Evolutionary conservation across 2,113 vertebrate species (phyloP).

Genomic region (Callocephalon fimbriatum): DNA sequence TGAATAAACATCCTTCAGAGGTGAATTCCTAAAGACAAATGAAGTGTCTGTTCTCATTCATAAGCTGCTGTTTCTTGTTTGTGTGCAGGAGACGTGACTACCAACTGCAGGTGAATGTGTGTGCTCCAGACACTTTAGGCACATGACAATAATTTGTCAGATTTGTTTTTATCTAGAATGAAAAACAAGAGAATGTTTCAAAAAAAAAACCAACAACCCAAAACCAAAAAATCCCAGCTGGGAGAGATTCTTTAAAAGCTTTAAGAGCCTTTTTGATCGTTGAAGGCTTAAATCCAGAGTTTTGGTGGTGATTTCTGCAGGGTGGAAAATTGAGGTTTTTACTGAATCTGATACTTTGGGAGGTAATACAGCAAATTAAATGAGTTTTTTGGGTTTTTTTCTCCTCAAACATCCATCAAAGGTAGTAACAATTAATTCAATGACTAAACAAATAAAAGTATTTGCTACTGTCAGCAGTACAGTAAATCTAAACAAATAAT

Average conservation of each 20-base stretch:
- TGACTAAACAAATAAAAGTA: background rate
- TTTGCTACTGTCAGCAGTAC: background rate
- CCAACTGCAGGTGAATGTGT: background rate
- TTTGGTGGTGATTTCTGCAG: background rate
- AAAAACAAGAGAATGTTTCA: background rate
- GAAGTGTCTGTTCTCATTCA: background rate
- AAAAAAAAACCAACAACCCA: background rate
- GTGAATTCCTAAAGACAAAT: background rate
- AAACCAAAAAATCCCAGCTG: background rate
- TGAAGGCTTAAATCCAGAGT: background rate
- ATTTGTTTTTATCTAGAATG: background rate
- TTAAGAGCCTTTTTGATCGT: background rate
- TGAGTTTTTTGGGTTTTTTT: background rate
- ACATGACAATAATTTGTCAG: background rate
- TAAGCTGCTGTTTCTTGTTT: background rate
- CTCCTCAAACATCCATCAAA: background rate
- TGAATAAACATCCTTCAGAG: background rate
- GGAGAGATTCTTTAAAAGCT: background rate
- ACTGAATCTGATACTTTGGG: background rate
- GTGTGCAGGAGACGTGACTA: background rate
- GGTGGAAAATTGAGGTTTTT: background rate
- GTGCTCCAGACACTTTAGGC: background rate
- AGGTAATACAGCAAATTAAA: slow-evolving; percentile 28
- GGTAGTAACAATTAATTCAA: background rate
- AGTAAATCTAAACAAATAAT: background rate